Evolutionary conservation across 37 sponge, comb jelly and placozoan genomes (phyloP).

Genomic region (Beroe forskalii): DNA sequence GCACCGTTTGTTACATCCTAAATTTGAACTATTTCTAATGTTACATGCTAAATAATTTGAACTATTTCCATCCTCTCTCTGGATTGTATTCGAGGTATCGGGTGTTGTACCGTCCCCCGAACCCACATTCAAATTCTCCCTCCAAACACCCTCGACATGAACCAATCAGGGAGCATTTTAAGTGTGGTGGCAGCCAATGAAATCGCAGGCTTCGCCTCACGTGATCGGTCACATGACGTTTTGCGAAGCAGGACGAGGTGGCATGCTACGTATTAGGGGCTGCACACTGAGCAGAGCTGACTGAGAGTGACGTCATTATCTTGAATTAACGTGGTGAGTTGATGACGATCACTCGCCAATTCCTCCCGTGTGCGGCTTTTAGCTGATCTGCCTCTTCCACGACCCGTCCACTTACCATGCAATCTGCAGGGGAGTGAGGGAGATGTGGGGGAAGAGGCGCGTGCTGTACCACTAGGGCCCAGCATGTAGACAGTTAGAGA

Average conservation of each 20-base stretch:
- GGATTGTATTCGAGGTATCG: too few relatives aligned
- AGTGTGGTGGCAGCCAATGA: background rate
- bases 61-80: too few relatives aligned
- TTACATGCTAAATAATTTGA: too few relatives aligned
- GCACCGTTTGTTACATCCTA: too few relatives aligned
- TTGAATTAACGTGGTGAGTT: too few relatives aligned
- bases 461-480: background rate
- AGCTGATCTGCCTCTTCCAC: constrained; percentile 34
- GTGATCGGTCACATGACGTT: constrained; percentile 15
- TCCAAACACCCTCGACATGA: background rate
- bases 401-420: background rate
- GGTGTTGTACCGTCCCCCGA: too few relatives aligned
- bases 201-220: background rate
- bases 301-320: too few relatives aligned
- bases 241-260: constrained; percentile 35
- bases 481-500: constrained; percentile 65
- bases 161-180: constrained; percentile 29
- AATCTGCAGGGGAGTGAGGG: background rate
- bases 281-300: too few relatives aligned
- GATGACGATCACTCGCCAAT: too few relatives aligned
- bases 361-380: too few relatives aligned
- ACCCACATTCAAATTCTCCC: constrained; percentile 64
- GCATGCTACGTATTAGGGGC: constrained; percentile 21
- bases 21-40: too few relatives aligned
- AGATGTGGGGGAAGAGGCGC: constrained; percentile 26